Conservation (phyloP, 2,888 invertebrate genomes). For the Diloba caeruleocephala region DNA sequence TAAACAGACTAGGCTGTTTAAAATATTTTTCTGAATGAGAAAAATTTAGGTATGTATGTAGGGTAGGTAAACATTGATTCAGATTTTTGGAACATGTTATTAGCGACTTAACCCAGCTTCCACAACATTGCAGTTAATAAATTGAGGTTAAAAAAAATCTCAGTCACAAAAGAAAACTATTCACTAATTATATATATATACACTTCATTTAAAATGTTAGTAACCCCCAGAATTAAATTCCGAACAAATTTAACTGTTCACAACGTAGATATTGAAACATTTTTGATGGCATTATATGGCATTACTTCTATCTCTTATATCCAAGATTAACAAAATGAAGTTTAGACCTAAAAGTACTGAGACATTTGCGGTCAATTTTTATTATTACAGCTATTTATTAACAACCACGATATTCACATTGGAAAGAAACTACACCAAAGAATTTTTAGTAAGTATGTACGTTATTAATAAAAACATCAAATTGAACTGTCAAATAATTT, state of each 20-base stretch:
- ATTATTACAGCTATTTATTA: conserved; percentile 59
- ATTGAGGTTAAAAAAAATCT: background rate
- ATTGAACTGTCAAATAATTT: conserved; percentile 82
- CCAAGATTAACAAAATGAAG: conserved; percentile 44
- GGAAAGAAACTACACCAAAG: conserved; percentile 86
- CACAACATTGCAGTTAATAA: conserved; percentile 6
- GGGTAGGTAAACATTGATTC: too few relatives aligned
- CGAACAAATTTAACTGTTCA: conserved; percentile 16
- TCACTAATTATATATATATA: background rate
- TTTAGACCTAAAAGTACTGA: conserved; percentile 48
- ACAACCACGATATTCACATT: conserved; percentile 70
- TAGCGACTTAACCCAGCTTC: conserved; percentile 3
- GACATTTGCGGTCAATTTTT: conserved; percentile 48
- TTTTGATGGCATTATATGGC: conserved; percentile 53
- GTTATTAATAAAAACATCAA: conserved; percentile 77
- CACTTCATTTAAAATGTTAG: background rate
- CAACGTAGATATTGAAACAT: conserved; percentile 6
- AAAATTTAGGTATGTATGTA: too few relatives aligned
- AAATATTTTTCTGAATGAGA: too few relatives aligned
- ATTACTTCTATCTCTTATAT: conserved; percentile 43
- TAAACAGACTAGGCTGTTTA: too few relatives aligned
- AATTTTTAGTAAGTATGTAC: conserved; percentile 69
- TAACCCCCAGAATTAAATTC: conserved; percentile 1
- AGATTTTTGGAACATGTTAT: too few relatives aligned
- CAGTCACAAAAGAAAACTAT: conserved; percentile 1